A percentile compares a stretch with the other conserved stretches of the same genome.
Evolutionary conservation across 2,113 vertebrate species (phyloP).

Genomic region (Malurus alboscapulatus): DNA sequence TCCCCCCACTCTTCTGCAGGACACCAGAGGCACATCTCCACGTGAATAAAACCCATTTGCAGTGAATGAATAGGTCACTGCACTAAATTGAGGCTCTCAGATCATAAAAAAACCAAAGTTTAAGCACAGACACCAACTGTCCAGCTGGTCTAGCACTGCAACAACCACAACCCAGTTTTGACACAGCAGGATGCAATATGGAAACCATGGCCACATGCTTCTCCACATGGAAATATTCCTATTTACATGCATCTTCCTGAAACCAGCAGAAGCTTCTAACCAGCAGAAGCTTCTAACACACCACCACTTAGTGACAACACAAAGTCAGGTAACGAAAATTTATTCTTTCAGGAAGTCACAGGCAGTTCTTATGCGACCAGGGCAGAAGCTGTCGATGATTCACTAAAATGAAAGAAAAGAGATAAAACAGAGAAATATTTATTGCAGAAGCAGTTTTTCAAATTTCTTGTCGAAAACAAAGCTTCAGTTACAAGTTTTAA

Average conservation of each 20-base stretch:
- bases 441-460: neutral
- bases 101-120: neutral
- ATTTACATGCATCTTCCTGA: neutral
- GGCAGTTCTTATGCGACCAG: slow-evolving; percentile 88
- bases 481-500: neutral
- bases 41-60: neutral
- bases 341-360: slow-evolving; percentile 77
- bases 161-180: accelerated
- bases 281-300: neutral
- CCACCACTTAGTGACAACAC: neutral
- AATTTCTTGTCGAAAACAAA: neutral
- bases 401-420: slow-evolving; percentile 75
- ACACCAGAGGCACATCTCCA: neutral
- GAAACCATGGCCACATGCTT: accelerated
- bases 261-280: neutral
- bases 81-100: neutral
- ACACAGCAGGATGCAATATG: accelerated
- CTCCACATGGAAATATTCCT: neutral
- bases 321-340: slow-evolving; percentile 66
- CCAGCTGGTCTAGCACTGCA: neutral
- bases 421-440: neutral
- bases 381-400: slow-evolving; percentile 98
- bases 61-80: neutral
- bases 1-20: neutral
- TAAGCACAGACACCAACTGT: neutral